A percentile compares a stretch with the other conserved stretches of the same genome.
phyloP scores from a whole-genome alignment of 2,797 vertebrate genomes.

The Acanthurus leucopareius region DNA sequence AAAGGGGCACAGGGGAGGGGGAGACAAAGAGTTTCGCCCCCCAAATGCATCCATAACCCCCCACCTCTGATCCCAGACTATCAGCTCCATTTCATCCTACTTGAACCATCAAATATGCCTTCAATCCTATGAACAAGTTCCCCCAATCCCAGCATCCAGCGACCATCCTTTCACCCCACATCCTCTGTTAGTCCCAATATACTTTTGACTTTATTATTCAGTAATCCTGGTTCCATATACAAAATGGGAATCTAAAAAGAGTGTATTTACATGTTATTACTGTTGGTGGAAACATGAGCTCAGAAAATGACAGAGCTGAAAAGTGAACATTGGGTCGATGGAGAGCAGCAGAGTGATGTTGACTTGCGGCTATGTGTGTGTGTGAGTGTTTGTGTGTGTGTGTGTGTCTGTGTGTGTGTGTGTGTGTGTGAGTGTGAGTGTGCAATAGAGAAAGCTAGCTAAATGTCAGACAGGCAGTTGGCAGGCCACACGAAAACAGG shows the following conservation, averaged over 20 bases:
- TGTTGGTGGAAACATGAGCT: conserved; percentile 58
- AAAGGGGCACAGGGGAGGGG: conserved; percentile 45
- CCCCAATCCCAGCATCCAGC: neutral
- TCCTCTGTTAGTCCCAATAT: conserved; percentile 5
- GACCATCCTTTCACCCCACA: conserved; percentile 1
- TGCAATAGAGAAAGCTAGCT: conserved; percentile 49
- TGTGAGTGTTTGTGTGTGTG: conserved; percentile 27
- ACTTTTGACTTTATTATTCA: neutral
- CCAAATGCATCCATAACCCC: conserved; percentile 31
- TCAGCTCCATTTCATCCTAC: conserved; percentile 21
- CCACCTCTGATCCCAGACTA: conserved; percentile 31
- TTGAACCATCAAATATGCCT: conserved; percentile 4
- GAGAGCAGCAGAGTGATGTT: conserved; percentile 48
- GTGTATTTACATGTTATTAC: conserved; percentile 55
- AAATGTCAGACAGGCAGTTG: conserved; percentile 79
- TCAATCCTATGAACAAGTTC: neutral
- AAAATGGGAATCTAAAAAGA: conserved; percentile 25
- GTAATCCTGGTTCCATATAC: conserved; percentile 14
- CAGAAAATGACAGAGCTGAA: conserved; percentile 55
- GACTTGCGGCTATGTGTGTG: conserved; percentile 55
- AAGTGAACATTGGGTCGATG: conserved; percentile 46
- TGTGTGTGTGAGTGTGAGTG: conserved; percentile 9
- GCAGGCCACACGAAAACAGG: conserved; percentile 78
- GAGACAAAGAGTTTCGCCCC: conserved; percentile 28
- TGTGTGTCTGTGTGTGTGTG: conserved; percentile 3